phyloP scores from a whole-genome alignment of 2,113 vertebrate species.

The Corvus moneduloides region DNA sequence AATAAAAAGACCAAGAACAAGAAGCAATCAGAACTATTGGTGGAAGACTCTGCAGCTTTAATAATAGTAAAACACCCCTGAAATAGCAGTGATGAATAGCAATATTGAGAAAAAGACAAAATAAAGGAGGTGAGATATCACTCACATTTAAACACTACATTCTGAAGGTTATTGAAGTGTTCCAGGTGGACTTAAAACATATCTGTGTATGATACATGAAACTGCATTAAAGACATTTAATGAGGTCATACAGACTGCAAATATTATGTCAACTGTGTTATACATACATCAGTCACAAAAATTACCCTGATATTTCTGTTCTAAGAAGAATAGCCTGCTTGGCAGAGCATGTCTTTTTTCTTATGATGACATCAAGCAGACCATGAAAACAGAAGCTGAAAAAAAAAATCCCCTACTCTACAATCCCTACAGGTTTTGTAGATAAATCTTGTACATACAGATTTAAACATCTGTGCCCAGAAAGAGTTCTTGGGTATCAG shows the following conservation, averaged over 20 bases:
- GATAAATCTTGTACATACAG: background rate
- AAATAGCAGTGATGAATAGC: background rate
- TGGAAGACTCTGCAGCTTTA: background rate
- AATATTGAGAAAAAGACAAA: background rate
- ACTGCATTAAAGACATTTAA: background rate
- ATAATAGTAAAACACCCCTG: background rate
- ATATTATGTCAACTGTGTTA: background rate
- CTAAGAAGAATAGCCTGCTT: background rate
- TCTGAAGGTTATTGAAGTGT: background rate
- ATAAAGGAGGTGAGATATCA: background rate
- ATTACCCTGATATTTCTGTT: background rate
- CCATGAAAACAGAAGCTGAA: background rate
- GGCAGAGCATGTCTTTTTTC: background rate
- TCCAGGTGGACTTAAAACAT: background rate
- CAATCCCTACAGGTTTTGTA: background rate
- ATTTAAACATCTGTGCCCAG: background rate
- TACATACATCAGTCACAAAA: background rate
- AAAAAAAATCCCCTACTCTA: fast-evolving
- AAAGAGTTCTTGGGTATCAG: background rate
- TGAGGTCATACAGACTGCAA: background rate
- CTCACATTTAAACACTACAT: background rate
- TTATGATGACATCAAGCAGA: background rate
- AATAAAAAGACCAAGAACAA: background rate
- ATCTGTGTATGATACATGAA: background rate
- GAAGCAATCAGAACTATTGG: background rate